phyloP scores from a whole-genome alignment of 92 coral and sea anemone species.

The Blastomussa wellsi region DNA sequence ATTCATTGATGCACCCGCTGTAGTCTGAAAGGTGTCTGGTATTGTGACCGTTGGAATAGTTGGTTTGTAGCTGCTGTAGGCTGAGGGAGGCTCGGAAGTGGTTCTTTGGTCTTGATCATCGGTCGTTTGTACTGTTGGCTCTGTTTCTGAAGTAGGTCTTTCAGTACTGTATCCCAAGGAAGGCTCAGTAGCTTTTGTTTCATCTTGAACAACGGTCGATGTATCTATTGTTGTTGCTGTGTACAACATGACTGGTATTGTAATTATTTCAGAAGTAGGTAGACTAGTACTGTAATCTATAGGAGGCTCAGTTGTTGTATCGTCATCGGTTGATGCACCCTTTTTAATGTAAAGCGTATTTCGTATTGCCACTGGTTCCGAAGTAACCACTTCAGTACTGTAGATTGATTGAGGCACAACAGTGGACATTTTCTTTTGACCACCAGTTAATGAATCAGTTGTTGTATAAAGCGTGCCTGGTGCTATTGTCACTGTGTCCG shows the following conservation, averaged over 20 bases:
- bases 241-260: not conserved
- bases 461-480: not conserved
- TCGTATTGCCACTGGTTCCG: not conserved
- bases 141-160: not conserved
- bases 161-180: not conserved
- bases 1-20: too few relatives aligned
- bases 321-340: constrained; percentile 1
- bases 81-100: not conserved
- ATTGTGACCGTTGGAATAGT: too few relatives aligned
- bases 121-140: not conserved
- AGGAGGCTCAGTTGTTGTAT: not conserved
- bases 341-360: not conserved
- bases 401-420: not conserved
- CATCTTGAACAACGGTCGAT: too few relatives aligned
- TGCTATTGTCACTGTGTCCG: not conserved
- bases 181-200: not conserved
- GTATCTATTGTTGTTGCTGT: too few relatives aligned
- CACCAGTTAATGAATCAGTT: not conserved
- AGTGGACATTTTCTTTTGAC: not conserved
- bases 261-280: not conserved
- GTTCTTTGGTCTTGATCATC: not conserved
- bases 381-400: not conserved
- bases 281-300: not conserved
- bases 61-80: too few relatives aligned
- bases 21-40: too few relatives aligned